Evolutionary conservation across 2,888 invertebrate species (phyloP), one percentile per base, ranked within the genome.

Genomic region (Drosophila pseudotakahashii): DNA sequence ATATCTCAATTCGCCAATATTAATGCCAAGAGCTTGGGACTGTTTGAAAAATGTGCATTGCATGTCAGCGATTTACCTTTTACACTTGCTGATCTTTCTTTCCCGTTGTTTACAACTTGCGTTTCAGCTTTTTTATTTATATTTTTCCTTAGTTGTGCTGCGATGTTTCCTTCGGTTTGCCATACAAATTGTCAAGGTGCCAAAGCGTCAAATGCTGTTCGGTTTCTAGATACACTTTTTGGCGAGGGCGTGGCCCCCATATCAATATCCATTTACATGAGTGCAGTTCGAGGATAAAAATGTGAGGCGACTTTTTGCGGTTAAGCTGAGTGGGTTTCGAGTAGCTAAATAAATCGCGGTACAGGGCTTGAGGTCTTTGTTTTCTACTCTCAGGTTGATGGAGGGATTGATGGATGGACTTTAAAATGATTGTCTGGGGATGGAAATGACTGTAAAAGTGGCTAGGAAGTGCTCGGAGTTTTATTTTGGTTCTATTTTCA

Each of bases 161-260:
- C 72, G 68, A 72, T 82, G 80, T 79, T 75, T 81, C 73, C 75
- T 34, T 42, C n/a, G 54, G 63, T 30, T 71, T 63, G 45, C 42
- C 53, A 70, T 72, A 87, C 77, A 87, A 87, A 82, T 82, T 87
- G 85, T 81, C 88, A 79, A 81, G 81, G 85, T 82, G 88, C 73
- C 85, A 87, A 79, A 67, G 81, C 71, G 81, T 72, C 81, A 84
- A 81, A 81, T 79, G 81, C 61, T 69, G 47, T 70, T 39, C 42
- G 67, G 71, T 61, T 50, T 53, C 68, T 63, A 23, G 63, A 47
- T 54, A 63, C 53, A 57, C 14, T 76, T 61, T 58, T 60, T 30
- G 50, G 44, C 51, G 52, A 52, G 47, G 52, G 68, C 37, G 44
- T 53, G 48, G 66, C 64, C 47, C 11, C 36, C 51, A 78, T 87